Evolutionary conservation across 2,797 vertebrate species (phyloP).

Genomic region (Liparis tanakae): DNA sequence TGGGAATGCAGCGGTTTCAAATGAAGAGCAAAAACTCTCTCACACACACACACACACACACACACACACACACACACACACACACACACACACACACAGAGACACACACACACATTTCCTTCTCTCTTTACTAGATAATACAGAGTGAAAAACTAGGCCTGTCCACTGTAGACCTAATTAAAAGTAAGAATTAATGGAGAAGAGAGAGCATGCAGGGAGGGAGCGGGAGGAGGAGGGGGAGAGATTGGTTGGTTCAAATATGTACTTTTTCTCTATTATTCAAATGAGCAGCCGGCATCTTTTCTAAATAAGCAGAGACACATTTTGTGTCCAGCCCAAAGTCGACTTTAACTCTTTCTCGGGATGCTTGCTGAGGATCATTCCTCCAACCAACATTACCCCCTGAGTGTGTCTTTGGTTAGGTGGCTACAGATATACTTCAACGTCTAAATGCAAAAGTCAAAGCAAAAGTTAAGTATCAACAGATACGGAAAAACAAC

Average conservation of each 20-base stretch:
- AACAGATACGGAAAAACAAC: constrained; percentile 22
- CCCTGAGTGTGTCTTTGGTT: constrained; percentile 50
- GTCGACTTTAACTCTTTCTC: constrained; percentile 60
- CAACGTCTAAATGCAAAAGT: constrained; percentile 37
- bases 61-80: constrained; percentile 53
- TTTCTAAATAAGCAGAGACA: constrained; percentile 68
- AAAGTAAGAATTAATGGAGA: constrained; percentile 86
- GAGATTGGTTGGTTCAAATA: constrained; percentile 81
- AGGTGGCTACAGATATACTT: constrained; percentile 25
- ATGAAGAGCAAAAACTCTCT: constrained; percentile 53
- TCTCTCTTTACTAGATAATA: constrained; percentile 77
- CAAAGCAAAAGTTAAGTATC: constrained; percentile 20
- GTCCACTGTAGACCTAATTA: constrained; percentile 87
- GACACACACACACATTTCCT: constrained; percentile 46
- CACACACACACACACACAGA: constrained; percentile 28
- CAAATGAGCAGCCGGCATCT: constrained; percentile 74
- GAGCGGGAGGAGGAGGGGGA: constrained; percentile 52
- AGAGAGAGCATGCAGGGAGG: constrained; percentile 71
- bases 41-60: constrained; percentile 43
- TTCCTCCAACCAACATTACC: constrained; percentile 62
- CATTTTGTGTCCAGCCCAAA: constrained; percentile 66
- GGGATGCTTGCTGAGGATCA: constrained; percentile 50
- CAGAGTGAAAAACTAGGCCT: constrained; percentile 84
- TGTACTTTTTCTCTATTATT: constrained; percentile 78
- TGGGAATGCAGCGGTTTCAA: constrained; percentile 73